A percentile compares a stretch with the other conserved stretches of the same genome.
phyloP scores from a whole-genome alignment of 2,888 invertebrate species.

The Gymnoscelis rufifasciata region DNA sequence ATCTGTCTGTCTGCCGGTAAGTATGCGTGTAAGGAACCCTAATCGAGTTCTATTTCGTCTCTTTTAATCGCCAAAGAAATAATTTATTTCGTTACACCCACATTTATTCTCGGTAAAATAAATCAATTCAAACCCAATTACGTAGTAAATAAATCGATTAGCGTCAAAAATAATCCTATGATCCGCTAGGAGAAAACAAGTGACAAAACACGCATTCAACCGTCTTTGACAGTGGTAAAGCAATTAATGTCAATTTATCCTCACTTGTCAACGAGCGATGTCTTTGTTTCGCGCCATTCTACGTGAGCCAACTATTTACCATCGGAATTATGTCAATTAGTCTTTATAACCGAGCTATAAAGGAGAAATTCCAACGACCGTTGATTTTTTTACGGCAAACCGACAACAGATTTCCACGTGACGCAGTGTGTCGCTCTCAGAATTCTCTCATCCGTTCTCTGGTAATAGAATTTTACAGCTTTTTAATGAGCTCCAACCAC shows the following conservation, averaged over 20 bases:
- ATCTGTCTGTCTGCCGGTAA: no score
- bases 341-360: conserved; percentile 30
- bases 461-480: conserved; percentile 72
- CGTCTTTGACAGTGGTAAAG: conserved; percentile 50
- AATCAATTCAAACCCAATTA: conserved; percentile 57
- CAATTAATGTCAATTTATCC: conserved; percentile 75
- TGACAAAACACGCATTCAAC: conserved; percentile 42
- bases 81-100: not conserved
- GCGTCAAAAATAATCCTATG: conserved; percentile 45
- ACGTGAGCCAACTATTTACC: conserved; percentile 30
- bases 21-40: no score
- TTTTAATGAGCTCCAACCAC: conserved; percentile 72
- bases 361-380: conserved; percentile 35
- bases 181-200: conserved; percentile 37
- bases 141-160: conserved; percentile 60
- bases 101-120: conserved; percentile 29
- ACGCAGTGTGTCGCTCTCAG: conserved; percentile 36
- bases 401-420: conserved; percentile 25
- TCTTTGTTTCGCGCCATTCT: conserved; percentile 60
- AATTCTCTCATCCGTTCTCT: conserved; percentile 54
- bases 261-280: conserved; percentile 59
- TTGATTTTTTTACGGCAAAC: conserved; percentile 24
- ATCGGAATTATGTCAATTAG: conserved; percentile 31
- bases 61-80: no score
- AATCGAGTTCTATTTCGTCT: no score